Conservation (phyloP, 2,113 vertebrate genomes). For the Nothobranchius furzeri region DNA sequence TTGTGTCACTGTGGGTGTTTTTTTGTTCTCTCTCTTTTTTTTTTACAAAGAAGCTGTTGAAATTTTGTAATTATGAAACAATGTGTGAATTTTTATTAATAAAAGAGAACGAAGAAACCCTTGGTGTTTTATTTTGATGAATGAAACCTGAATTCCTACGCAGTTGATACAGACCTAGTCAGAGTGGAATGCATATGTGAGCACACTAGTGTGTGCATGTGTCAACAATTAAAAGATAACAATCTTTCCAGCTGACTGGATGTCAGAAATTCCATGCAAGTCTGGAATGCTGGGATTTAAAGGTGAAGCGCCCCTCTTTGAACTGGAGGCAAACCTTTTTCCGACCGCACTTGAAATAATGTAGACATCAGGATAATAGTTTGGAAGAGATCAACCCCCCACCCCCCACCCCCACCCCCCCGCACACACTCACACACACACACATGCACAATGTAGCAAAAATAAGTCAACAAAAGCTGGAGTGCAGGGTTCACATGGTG, state of each 20-base stretch:
- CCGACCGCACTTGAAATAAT: too few species aligned
- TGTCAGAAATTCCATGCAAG: constrained; percentile 35
- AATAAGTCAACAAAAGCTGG: constrained; percentile 17
- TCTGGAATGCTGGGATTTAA: constrained; percentile 60
- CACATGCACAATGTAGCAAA: neutral
- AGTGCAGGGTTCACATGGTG: constrained; percentile 56
- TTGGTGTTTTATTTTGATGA: constrained; percentile 1
- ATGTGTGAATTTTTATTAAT: constrained; percentile 64
- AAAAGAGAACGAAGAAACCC: constrained; percentile 33
- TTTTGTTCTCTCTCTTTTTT: constrained; percentile 11
- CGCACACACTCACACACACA: too few species aligned
- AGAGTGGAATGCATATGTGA: constrained; percentile 13
- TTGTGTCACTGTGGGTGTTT: constrained; percentile 42
- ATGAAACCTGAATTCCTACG: neutral
- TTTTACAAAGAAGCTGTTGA: constrained; percentile 54
- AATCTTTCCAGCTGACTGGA: constrained; percentile 61
- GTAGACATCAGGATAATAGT: too few species aligned
- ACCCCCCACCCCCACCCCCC: too few species aligned
- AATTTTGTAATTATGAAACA: constrained; percentile 44
- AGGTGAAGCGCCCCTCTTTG: constrained; percentile 5
- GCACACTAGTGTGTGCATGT: constrained; percentile 4
- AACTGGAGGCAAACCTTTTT: too few species aligned
- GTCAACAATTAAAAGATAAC: constrained; percentile 44
- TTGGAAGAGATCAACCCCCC: neutral
- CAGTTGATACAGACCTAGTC: neutral